Base-by-base conservation (phyloP, 2,888 invertebrate species). In the Rugalucina vietnamica region DNA sequence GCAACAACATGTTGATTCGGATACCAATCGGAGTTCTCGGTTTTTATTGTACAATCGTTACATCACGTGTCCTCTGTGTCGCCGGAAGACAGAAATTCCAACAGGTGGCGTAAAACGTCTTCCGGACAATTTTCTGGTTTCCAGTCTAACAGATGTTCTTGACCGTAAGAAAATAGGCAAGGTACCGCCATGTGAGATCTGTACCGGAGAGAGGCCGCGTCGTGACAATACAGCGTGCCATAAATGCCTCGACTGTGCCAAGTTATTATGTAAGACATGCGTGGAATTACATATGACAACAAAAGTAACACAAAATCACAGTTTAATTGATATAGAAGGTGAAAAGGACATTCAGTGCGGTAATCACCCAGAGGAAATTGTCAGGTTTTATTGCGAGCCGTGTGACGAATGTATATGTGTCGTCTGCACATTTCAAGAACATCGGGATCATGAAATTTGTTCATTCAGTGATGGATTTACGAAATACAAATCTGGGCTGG, bases 371-470 rank as follows among this genome's bases (percentile, higher is more conserved):
- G 94, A 94, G 49, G 95, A 95, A 85, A 90, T 91, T 32, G 93
- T 94, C 0, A 89, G 94, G 0, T 95, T 94, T 87, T 95, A 94
- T 87, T 95, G 95, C 79, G 94, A 94, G 81, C 93, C 93, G 0
- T 95, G 95, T 85, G 93, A 94, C 70, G 90, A 91, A 72, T 95
- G 95, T 74, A 92, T 95, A 24, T 95, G 95, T 90, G 92, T 95
- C 36, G 91, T 95, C 21, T 95, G 95, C 79, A 94, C 95, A 14
- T 95, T 95, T 88, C 94, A 94, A 73, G 94, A 94, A 76, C 95
- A 95, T 85, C 88, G 92, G 24, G 93, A 93, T 76, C 95, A 95
- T 85, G 94, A 95, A 37, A 93, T 95, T 14, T 92, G 93, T 79
- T 93, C 93, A 10, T 94, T 95, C 77, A 91, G 88, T 65, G 94